phyloP scores from a whole-genome alignment of 1,140 invertebrate genomes.

The Glossosoma conforme region DNA sequence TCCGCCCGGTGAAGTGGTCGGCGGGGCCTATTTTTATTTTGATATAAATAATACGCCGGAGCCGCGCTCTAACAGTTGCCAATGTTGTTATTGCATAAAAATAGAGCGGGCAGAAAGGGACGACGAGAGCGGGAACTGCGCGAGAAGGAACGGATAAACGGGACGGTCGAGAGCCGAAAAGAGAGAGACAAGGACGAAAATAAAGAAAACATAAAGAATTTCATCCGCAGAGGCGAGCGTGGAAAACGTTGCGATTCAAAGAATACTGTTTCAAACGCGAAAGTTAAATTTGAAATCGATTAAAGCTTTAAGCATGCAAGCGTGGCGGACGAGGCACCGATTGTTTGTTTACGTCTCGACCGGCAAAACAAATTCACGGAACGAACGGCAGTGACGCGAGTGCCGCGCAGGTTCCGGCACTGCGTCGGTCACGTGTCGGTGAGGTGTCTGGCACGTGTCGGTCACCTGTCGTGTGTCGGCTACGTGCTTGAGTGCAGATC shows the following conservation, averaged over 20 bases:
- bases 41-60: conserved; percentile 21
- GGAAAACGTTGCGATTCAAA: too few species aligned
- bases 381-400: too few species aligned
- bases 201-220: too few species aligned
- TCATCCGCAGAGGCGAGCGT: too few species aligned
- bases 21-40: conserved; percentile 22
- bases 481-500: not conserved
- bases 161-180: not conserved
- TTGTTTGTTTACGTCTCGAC: too few species aligned
- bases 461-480: conserved; percentile 2
- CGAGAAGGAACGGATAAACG: not conserved
- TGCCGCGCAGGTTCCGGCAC: too few species aligned
- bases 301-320: too few species aligned
- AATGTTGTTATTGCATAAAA: conserved; percentile 23
- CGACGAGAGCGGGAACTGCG: not conserved
- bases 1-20: conserved; percentile 9
- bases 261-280: too few species aligned
- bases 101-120: conserved; percentile 14
- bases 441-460: not conserved
- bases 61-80: conserved; percentile 11
- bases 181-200: not conserved
- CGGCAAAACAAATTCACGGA: too few species aligned
- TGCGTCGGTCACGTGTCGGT: too few species aligned
- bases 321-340: too few species aligned
- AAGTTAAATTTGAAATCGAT: too few species aligned